Evolutionary conservation across 2,888 invertebrate species (phyloP).

Genomic region (Temnothorax rugatulus): DNA sequence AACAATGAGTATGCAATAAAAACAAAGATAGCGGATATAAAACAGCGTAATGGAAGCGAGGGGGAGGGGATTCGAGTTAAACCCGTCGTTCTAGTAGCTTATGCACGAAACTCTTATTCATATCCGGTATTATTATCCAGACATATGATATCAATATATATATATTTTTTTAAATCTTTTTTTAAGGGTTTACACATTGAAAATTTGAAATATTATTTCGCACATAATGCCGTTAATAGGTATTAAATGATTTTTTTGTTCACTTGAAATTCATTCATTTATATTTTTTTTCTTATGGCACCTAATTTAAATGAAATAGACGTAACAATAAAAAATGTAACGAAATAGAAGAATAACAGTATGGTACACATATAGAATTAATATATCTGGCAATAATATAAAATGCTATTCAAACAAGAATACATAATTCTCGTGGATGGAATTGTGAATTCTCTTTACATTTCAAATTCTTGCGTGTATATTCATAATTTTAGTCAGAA

Average conservation of each 20-base stretch:
- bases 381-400: not conserved
- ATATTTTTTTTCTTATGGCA: not conserved
- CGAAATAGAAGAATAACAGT: not conserved
- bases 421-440: not conserved
- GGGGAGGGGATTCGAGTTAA: constrained; percentile 11
- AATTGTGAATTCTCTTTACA: not conserved
- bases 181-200: not conserved
- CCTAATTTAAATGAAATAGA: not conserved
- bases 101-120: constrained; percentile 26
- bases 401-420: not conserved
- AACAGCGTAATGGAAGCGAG: constrained; percentile 31
- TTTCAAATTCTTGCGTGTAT: not conserved
- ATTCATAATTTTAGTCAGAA: not conserved
- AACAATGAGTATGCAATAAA: constrained; percentile 43
- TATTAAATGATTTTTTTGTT: constrained; percentile 8
- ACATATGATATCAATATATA: constrained; percentile 21
- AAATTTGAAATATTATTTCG: constrained; percentile 5
- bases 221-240: not conserved
- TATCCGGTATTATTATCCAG: constrained; percentile 8
- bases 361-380: too few species aligned
- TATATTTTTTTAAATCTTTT: constrained; percentile 7
- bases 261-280: constrained; percentile 9
- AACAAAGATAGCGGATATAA: constrained; percentile 38
- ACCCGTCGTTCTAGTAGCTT: not conserved
- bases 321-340: not conserved